These are phyloP conservation scores for Chrysolina americana DNA, from an alignment of 2,888 invertebrate species.

Conservation along the genomic window DNA sequence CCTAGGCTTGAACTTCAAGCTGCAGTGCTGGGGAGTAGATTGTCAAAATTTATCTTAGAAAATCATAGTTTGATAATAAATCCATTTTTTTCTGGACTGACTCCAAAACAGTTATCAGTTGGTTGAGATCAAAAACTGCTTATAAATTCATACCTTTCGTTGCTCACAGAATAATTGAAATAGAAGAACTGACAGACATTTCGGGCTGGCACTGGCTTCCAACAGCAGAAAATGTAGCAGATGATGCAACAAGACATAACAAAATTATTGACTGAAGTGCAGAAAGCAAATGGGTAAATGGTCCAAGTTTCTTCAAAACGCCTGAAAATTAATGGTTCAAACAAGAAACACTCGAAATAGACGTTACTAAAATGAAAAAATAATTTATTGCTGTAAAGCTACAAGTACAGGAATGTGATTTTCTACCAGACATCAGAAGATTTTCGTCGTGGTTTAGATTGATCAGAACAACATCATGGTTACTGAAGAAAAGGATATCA, in stretches of 20 bases:
- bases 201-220: too few species aligned
- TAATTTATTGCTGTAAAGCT: neutral
- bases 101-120: neutral
- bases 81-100: neutral
- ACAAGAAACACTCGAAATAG: too few species aligned
- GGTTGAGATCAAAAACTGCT: neutral
- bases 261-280: too few species aligned
- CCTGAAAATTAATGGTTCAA: too few species aligned
- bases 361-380: neutral
- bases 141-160: neutral
- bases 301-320: too few species aligned
- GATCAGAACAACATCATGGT: neutral
- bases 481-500: neutral
- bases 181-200: conserved; percentile 17
- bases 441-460: too few species aligned
- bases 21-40: conserved; percentile 3
- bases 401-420: neutral
- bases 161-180: conserved; percentile 17
- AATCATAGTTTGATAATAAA: neutral
- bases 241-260: too few species aligned
- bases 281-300: too few species aligned
- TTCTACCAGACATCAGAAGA: neutral
- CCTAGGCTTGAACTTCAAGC: conserved; percentile 11
- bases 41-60: conserved; percentile 12
- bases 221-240: too few species aligned